Evolutionary conservation across 2,888 invertebrate species (phyloP).

Genomic region (Pedicia rivosa): DNA sequence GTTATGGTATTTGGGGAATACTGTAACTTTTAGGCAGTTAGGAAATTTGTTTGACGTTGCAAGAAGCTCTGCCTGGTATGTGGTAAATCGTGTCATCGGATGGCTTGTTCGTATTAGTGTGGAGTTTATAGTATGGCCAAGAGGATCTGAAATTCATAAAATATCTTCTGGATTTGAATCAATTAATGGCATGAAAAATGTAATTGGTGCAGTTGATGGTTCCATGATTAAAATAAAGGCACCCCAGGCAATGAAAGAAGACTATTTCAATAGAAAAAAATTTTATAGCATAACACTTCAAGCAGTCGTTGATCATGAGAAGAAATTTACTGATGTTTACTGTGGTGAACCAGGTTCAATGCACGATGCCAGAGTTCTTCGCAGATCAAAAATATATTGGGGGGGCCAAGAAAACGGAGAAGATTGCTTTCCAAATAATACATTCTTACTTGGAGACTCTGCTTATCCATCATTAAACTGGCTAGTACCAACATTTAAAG

Average conservation of each 20-base stretch:
- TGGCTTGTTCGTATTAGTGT: conserved; percentile 10
- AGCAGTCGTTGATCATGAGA: conserved; percentile 16
- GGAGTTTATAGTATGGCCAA: conserved; percentile 12
- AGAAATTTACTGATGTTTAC: conserved; percentile 15
- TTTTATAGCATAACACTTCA: conserved; percentile 15
- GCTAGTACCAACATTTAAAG: conserved; percentile 17
- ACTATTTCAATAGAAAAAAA: conserved; percentile 13
- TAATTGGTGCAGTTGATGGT: conserved; percentile 15
- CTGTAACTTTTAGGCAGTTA: conserved; percentile 10
- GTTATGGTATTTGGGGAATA: conserved; percentile 11
- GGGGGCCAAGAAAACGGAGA: neutral
- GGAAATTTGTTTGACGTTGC: conserved; percentile 10
- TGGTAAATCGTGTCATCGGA: conserved; percentile 6
- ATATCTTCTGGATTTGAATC: neutral
- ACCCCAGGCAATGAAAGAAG: conserved; percentile 10
- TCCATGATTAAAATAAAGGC: conserved; percentile 14
- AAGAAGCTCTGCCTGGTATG: conserved; percentile 9
- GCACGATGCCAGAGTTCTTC: conserved; percentile 15
- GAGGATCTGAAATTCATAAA: neutral
- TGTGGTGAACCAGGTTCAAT: conserved; percentile 17
- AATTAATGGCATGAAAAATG: conserved; percentile 2
- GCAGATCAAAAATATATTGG: neutral
- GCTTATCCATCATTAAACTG: conserved; percentile 14
- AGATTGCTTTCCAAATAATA: conserved; percentile 4
- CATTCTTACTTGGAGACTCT: conserved; percentile 15